Conservation (phyloP, 2,888 invertebrate genomes). For the Spicauda simplicius region DNA sequence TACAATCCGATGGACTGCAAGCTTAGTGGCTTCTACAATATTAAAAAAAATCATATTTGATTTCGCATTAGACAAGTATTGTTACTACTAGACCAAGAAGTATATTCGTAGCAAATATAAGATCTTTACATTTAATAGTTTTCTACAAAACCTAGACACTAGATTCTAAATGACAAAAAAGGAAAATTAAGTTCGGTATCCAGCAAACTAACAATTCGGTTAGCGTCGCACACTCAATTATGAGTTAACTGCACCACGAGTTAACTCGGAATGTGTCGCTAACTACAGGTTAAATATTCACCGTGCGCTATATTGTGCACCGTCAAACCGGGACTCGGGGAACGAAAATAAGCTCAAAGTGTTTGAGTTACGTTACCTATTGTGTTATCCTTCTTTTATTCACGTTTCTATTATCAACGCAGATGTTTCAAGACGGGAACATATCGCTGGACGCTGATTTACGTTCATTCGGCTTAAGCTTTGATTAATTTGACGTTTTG, state of each 20-base stretch:
- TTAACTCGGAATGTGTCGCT: slow-evolving; percentile 59
- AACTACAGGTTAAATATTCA: slow-evolving; percentile 70
- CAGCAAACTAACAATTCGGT: slow-evolving; percentile 51
- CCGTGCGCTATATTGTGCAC: slow-evolving; percentile 49
- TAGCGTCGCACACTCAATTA: slow-evolving; percentile 61
- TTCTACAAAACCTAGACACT: no score
- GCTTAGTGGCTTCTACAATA: no score
- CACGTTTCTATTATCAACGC: slow-evolving; percentile 10
- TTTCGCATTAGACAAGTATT: no score
- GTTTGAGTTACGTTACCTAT: slow-evolving; percentile 42
- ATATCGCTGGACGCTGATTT: background rate
- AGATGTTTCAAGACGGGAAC: background rate
- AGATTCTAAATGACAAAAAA: background rate
- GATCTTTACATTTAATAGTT: no score
- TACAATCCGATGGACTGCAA: no score
- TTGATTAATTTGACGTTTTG: no score
- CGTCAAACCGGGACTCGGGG: slow-evolving; percentile 41
- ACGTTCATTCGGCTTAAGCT: background rate
- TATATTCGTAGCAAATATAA: no score
- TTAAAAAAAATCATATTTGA: no score
- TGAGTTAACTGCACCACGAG: slow-evolving; percentile 59
- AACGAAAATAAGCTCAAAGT: slow-evolving; percentile 46
- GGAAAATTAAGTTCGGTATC: slow-evolving; percentile 31
- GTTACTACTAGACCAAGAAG: no score
- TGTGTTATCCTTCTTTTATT: slow-evolving; percentile 27